Conservation (phyloP, 2,888 invertebrate genomes). For the Camponotus fellah region DNA sequence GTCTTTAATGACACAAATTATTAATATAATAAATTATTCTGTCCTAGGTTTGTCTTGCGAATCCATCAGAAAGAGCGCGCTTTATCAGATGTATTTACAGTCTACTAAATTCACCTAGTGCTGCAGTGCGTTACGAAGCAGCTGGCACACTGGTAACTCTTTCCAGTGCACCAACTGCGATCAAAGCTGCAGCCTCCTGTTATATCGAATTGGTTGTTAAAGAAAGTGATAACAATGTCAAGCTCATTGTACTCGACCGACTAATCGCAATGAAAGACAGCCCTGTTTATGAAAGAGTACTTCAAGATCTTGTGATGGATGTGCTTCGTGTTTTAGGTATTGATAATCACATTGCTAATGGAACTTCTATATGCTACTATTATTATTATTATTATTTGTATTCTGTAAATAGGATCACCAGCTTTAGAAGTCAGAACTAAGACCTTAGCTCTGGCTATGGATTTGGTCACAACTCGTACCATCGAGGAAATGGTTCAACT, state of each 20-base stretch:
- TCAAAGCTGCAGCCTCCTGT: slow-evolving; percentile 98
- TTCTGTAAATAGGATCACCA: slow-evolving; percentile 86
- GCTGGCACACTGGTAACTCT: slow-evolving; percentile 99
- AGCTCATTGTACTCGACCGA: slow-evolving; percentile 98
- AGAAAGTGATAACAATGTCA: slow-evolving; percentile 99
- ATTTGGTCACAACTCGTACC: slow-evolving; percentile 96
- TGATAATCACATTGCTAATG: background rate
- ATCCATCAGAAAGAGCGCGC: slow-evolving; percentile 97
- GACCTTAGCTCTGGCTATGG: slow-evolving; percentile 94
- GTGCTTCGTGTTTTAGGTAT: slow-evolving; percentile 96
- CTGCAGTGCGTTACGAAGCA: slow-evolving; percentile 99
- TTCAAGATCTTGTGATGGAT: slow-evolving; percentile 98
- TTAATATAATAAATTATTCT: slow-evolving; percentile 23
- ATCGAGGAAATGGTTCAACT: slow-evolving; percentile 98
- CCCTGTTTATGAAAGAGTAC: slow-evolving; percentile 94
- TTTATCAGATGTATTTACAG: slow-evolving; percentile 99
- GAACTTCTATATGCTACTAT: background rate
- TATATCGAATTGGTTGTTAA: slow-evolving; percentile 99
- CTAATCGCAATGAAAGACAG: slow-evolving; percentile 95
- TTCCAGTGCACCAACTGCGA: slow-evolving; percentile 98
- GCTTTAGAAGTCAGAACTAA: slow-evolving; percentile 98
- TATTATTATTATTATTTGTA: slow-evolving; percentile 26
- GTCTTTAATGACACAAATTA: background rate
- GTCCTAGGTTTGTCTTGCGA: slow-evolving; percentile 96
- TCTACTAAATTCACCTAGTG: slow-evolving; percentile 96